phyloP scores from a whole-genome alignment of 2,113 vertebrate genomes.

The Poeciliopsis prolifica region DNA sequence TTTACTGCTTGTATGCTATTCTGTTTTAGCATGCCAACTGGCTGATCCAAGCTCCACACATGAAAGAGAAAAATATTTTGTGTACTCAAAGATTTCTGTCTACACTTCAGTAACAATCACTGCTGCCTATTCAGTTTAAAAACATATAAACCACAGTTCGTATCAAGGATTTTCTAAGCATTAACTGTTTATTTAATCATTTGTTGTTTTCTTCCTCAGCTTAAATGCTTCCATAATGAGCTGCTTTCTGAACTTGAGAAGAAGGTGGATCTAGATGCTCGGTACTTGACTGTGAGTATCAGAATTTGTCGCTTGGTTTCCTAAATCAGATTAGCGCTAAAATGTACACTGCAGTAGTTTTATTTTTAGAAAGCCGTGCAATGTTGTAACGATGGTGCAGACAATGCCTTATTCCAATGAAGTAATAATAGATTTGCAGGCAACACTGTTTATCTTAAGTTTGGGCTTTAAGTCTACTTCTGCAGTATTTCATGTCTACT shows the following conservation, averaged over 20 bases:
- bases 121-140: background rate
- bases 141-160: too few relatives aligned
- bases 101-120: background rate
- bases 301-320: background rate
- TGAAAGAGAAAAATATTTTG: background rate
- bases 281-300: slow-evolving; percentile 93
- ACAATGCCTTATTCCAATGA: slow-evolving; percentile 7
- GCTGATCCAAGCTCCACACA: background rate
- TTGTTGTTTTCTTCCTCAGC: slow-evolving; percentile 70
- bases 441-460: slow-evolving; percentile 10
- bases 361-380: background rate
- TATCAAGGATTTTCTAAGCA: background rate
- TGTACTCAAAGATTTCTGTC: background rate
- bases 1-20: background rate
- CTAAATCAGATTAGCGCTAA: background rate
- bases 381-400: slow-evolving; percentile 3
- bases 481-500: slow-evolving; percentile 47
- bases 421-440: slow-evolving; percentile 12
- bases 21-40: background rate
- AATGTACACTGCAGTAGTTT: background rate
- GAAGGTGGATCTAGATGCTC: slow-evolving; percentile 96
- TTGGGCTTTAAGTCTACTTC: slow-evolving; percentile 27
- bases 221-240: slow-evolving; percentile 98
- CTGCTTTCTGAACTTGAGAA: slow-evolving; percentile 96
- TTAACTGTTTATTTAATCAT: background rate